phyloP scores from a whole-genome alignment of 64 coral and sea anemone species.

The Dendrophyllia cribrosa region DNA sequence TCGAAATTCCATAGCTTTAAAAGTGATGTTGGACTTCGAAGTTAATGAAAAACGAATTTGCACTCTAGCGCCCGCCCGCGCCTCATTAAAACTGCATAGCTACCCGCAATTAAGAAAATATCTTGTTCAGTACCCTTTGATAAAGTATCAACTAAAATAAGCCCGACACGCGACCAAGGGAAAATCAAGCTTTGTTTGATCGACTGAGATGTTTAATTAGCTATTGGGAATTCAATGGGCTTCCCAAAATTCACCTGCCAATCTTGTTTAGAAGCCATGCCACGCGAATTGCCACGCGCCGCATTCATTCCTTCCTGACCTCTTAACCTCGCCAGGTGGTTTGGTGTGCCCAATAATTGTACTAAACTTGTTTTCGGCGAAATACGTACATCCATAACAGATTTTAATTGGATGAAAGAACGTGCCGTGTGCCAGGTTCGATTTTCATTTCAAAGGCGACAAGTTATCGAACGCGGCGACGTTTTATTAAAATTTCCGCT shows the following conservation, averaged over 20 bases:
- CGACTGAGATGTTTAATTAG: slow-evolving; percentile 94
- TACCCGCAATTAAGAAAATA: slow-evolving; percentile 79
- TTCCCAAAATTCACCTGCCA: slow-evolving; percentile 81
- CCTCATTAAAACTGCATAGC: slow-evolving; percentile 62
- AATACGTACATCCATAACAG: slow-evolving; percentile 65
- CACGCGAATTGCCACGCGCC: slow-evolving; percentile 91
- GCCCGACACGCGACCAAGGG: slow-evolving; percentile 81
- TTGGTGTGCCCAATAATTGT: slow-evolving; percentile 1
- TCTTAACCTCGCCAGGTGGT: slow-evolving; percentile 79
- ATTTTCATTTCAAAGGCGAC: slow-evolving; percentile 68
- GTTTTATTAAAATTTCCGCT: slow-evolving; percentile 56
- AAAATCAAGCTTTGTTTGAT: slow-evolving; percentile 81
- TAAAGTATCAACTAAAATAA: slow-evolving; percentile 73
- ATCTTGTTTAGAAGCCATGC: slow-evolving; percentile 78
- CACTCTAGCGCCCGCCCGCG: slow-evolving; percentile 41
- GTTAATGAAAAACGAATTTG: slow-evolving; percentile 21
- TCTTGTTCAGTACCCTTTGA: slow-evolving; percentile 70
- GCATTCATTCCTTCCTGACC: slow-evolving; percentile 55
- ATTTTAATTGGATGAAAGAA: slow-evolving; percentile 73
- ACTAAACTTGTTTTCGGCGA: slow-evolving; percentile 51
- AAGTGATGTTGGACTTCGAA: slow-evolving; percentile 8
- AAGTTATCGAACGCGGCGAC: neutral
- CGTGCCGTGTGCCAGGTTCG: slow-evolving; percentile 52
- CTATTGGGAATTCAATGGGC: slow-evolving; percentile 76
- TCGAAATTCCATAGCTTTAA: neutral